Conservation (phyloP, 2,888 invertebrate genomes). For the Fabriciana adippe region DNA sequence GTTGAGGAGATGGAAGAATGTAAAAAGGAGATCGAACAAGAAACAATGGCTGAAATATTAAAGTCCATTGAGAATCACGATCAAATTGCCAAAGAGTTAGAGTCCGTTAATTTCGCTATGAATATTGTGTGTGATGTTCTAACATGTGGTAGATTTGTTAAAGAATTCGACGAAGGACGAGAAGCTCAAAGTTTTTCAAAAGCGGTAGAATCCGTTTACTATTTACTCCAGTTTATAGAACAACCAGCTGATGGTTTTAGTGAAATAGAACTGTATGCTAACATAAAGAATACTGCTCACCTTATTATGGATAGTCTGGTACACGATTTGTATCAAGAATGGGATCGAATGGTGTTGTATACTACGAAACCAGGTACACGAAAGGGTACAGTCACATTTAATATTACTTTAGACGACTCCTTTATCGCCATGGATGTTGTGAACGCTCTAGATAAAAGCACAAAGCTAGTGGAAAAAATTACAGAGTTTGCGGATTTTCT, state of each 20-base stretch:
- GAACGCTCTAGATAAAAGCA: conserved; percentile 66
- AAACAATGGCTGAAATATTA: conserved; percentile 83
- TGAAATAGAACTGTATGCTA: conserved; percentile 75
- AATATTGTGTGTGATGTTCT: conserved; percentile 66
- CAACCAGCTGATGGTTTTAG: conserved; percentile 75
- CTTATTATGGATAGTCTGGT: conserved; percentile 71
- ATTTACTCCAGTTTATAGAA: conserved; percentile 70
- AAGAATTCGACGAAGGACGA: conserved; percentile 62
- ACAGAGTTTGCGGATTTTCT: conserved; percentile 82
- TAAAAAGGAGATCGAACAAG: conserved; percentile 82
- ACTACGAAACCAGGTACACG: conserved; percentile 49
- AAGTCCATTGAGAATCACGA: conserved; percentile 84
- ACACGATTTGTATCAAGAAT: conserved; percentile 70
- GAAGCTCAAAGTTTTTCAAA: conserved; percentile 61
- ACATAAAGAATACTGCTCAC: conserved; percentile 71
- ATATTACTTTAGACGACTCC: conserved; percentile 61
- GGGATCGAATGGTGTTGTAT: conserved; percentile 76
- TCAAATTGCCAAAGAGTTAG: conserved; percentile 77
- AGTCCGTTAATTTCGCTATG: conserved; percentile 81
- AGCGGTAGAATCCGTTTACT: conserved; percentile 77
- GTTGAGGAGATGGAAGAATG: conserved; percentile 80
- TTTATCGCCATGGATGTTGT: conserved; percentile 57
- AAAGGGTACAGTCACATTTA: conserved; percentile 61
- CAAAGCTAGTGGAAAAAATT: conserved; percentile 72
- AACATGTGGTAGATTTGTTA: conserved; percentile 62